Conservation (phyloP, 2,113 vertebrate species). For the Hemibagrus wyckioides region DNA sequence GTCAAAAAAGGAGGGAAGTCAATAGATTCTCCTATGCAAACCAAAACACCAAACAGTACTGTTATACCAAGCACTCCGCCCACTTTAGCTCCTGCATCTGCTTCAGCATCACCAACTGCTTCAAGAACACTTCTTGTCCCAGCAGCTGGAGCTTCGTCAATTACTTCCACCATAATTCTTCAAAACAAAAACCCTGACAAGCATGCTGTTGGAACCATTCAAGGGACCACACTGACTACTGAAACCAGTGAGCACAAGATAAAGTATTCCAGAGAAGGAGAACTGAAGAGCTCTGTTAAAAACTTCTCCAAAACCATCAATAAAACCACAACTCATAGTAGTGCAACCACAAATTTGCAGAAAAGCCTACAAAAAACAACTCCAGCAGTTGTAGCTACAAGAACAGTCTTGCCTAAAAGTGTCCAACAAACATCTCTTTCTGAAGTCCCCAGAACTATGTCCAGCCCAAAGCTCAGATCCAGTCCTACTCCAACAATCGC, state of each 20-base stretch:
- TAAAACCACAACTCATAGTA: slow-evolving; percentile 23
- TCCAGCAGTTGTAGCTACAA: slow-evolving; percentile 18
- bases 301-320: slow-evolving; percentile 22
- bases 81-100: neutral
- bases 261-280: neutral
- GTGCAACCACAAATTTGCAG: slow-evolving; percentile 3
- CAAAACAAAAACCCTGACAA: neutral
- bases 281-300: neutral
- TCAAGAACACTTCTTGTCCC: slow-evolving; percentile 10
- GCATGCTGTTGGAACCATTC: neutral
- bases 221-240: neutral
- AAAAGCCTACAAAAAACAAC: slow-evolving; percentile 17
- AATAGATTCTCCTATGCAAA: neutral
- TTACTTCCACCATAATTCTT: neutral
- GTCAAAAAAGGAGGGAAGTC: neutral
- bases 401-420: slow-evolving; percentile 23
- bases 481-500: slow-evolving; percentile 28
- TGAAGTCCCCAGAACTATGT: neutral
- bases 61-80: neutral
- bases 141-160: neutral
- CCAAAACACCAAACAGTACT: slow-evolving; percentile 10
- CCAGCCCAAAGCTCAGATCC: slow-evolving; percentile 59
- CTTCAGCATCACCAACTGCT: neutral
- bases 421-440: neutral
- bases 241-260: neutral